Evolutionary conservation across 1,140 invertebrate species (phyloP).

Genomic region (Diorhabda elongata): DNA sequence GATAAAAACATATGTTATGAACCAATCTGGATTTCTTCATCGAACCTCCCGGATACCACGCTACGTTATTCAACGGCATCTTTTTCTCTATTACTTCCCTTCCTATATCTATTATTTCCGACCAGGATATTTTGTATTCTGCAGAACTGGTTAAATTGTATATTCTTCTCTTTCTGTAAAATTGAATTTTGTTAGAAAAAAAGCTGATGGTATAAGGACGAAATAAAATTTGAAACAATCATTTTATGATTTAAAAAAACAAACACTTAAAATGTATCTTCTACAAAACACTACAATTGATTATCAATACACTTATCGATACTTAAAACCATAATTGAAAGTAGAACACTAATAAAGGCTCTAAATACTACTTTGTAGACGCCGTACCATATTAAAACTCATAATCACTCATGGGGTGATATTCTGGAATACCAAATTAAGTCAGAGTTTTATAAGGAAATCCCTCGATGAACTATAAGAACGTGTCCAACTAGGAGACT

Average conservation of each 20-base stretch:
- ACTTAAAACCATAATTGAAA: background rate
- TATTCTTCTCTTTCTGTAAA: conserved; percentile 49
- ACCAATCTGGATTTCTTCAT: conserved; percentile 75
- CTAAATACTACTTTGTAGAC: too few relatives aligned
- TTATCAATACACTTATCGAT: background rate
- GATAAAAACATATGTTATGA: conserved; percentile 73
- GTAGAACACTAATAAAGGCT: background rate
- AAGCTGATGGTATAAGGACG: background rate
- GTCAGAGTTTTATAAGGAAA: too few relatives aligned
- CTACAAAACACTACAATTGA: background rate
- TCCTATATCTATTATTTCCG: conserved; percentile 80
- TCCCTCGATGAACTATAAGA: too few relatives aligned
- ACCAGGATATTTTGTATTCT: conserved; percentile 77
- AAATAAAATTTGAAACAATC: background rate
- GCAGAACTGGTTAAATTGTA: conserved; percentile 69
- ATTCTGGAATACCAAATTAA: too few relatives aligned
- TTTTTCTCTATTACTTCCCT: conserved; percentile 66
- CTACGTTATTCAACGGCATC: conserved; percentile 71
- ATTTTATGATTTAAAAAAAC: background rate
- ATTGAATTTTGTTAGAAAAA: too few relatives aligned
- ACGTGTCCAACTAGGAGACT: too few relatives aligned
- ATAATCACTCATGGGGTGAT: too few relatives aligned
- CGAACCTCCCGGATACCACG: conserved; percentile 85
- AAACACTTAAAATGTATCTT: background rate
- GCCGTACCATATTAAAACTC: too few relatives aligned